phyloP scores from a whole-genome alignment of 2,888 invertebrate genomes.

The Tinea pellionella region DNA sequence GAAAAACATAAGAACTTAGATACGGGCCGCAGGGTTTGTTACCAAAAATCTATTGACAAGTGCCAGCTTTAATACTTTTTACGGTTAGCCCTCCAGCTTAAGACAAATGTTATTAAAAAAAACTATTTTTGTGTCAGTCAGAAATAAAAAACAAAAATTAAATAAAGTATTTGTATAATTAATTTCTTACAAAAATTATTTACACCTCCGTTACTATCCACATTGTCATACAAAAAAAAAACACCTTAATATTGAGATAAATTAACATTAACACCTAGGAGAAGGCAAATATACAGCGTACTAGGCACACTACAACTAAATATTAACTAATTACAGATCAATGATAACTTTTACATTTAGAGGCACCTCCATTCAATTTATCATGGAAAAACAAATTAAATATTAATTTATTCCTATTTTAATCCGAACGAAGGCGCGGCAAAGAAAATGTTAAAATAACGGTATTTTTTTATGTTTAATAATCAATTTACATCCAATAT shows the following conservation, averaged over 20 bases:
- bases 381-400: background rate
- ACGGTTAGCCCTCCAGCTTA: too few relatives aligned
- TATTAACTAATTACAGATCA: slow-evolving; percentile 47
- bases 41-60: too few relatives aligned
- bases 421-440: too few relatives aligned
- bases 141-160: slow-evolving; percentile 5
- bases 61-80: too few relatives aligned
- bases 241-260: slow-evolving; percentile 55
- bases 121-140: too few relatives aligned
- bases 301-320: slow-evolving; percentile 29
- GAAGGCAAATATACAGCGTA: slow-evolving; percentile 53
- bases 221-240: slow-evolving; percentile 50
- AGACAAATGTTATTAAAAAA: too few relatives aligned
- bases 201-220: slow-evolving; percentile 63
- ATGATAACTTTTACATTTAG: slow-evolving; percentile 21
- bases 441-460: too few relatives aligned
- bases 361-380: slow-evolving; percentile 40
- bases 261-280: slow-evolving; percentile 43
- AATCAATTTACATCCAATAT: too few relatives aligned
- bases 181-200: slow-evolving; percentile 45
- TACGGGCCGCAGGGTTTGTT: too few relatives aligned
- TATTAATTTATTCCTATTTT: too few relatives aligned
- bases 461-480: too few relatives aligned
- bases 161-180: slow-evolving; percentile 13
- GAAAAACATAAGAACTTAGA: too few relatives aligned